These are phyloP conservation scores for Remorina albescens DNA, from an alignment of 2,797 vertebrate species.

Conservation along the genomic window DNA sequence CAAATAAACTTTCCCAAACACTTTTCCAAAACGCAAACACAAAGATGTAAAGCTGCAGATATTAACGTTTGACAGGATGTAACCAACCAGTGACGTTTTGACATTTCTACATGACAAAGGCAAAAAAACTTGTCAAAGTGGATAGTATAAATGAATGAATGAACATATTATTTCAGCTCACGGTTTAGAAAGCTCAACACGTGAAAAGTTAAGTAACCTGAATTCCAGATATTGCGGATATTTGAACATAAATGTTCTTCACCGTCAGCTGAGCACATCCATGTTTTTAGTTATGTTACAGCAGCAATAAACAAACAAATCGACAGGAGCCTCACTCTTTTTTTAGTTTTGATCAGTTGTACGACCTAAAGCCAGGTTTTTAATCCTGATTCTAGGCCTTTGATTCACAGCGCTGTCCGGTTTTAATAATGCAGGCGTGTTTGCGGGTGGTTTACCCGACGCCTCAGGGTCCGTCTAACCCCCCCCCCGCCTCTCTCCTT, in stretches of 20 bases:
- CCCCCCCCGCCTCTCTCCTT: too few relatives aligned
- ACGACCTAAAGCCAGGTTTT: constrained; percentile 72
- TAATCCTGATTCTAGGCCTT: constrained; percentile 69
- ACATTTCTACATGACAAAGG: not conserved
- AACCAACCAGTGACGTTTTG: not conserved
- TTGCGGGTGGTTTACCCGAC: constrained; percentile 66
- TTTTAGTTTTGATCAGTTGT: constrained; percentile 61
- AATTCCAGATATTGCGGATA: not conserved
- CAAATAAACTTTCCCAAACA: too few relatives aligned
- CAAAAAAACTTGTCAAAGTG: not conserved
- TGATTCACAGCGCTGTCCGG: constrained; percentile 75
- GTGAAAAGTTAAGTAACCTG: too few relatives aligned
- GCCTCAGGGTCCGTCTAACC: constrained; percentile 52
- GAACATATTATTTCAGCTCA: not conserved
- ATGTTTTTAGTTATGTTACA: not conserved
- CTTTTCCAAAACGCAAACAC: not conserved
- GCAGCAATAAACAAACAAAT: constrained; percentile 65
- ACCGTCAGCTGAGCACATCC: not conserved
- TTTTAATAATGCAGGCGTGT: constrained; percentile 82
- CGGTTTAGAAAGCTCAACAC: not conserved
- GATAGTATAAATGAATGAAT: not conserved
- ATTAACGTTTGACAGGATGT: not conserved
- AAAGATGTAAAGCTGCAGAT: not conserved
- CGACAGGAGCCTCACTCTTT: constrained; percentile 58
- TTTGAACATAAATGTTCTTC: not conserved